These are phyloP conservation scores for Oryzias dopingdopingensis DNA, from an alignment of 2,797 vertebrate species.

Conservation along the genomic window DNA sequence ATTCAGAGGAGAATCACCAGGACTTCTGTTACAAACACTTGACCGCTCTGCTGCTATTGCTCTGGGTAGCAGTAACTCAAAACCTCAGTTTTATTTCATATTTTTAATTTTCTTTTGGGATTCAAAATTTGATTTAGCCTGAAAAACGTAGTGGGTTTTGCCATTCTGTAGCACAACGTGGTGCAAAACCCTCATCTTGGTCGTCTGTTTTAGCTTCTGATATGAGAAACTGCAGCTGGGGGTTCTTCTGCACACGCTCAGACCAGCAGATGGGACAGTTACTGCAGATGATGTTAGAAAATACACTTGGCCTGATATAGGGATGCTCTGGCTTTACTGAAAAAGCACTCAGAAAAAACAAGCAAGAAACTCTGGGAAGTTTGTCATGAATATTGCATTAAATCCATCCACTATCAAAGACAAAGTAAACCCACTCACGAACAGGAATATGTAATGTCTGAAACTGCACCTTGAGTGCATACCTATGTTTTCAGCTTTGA, in stretches of 20 bases:
- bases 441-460: conserved; percentile 32
- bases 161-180: no score
- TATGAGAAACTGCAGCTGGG: neutral
- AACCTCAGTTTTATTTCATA: no score
- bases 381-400: conserved; percentile 66
- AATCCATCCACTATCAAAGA: conserved; percentile 54
- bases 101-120: no score
- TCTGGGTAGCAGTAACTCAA: no score
- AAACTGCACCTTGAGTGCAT: conserved; percentile 42
- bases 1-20: no score
- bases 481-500: conserved; percentile 45
- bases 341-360: conserved; percentile 56
- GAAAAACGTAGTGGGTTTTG: no score
- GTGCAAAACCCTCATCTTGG: no score
- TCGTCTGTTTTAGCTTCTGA: no score
- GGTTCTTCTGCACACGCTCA: conserved; percentile 4
- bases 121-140: no score
- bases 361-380: conserved; percentile 40
- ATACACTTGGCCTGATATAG: conserved; percentile 25
- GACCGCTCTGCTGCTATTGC: no score
- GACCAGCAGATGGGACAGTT: neutral
- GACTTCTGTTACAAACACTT: no score
- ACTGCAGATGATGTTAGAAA: conserved; percentile 14
- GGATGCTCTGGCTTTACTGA: conserved; percentile 18
- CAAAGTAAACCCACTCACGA: conserved; percentile 55